A percentile compares a stretch with the other conserved stretches of the same genome.
phyloP scores from a whole-genome alignment of 1,140 invertebrate genomes.

The Phocides pigmalion region DNA sequence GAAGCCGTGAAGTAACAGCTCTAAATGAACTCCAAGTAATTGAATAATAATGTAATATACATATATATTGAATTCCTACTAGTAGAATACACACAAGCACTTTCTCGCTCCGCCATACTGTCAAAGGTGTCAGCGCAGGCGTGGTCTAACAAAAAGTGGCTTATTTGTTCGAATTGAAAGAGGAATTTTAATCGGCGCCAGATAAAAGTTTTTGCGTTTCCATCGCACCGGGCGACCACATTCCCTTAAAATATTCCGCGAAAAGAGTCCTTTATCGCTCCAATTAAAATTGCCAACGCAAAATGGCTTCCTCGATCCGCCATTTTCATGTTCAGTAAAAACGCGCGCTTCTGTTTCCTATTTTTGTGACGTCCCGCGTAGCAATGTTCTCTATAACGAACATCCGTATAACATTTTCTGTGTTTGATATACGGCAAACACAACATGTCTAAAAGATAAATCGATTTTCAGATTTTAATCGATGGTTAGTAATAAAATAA shows the following conservation, averaged over 20 bases:
- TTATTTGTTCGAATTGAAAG: conserved; percentile 74
- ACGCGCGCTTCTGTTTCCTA: conserved; percentile 30
- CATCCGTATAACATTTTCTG: no score
- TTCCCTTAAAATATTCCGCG: conserved; percentile 63
- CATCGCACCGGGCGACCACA: conserved; percentile 43
- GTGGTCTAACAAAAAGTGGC: conserved; percentile 65
- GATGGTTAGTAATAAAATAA: no score
- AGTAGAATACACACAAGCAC: background rate
- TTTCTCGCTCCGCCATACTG: conserved; percentile 2
- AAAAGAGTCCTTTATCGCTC: conserved; percentile 65
- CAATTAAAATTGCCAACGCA: conserved; percentile 78
- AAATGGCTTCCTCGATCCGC: conserved; percentile 74
- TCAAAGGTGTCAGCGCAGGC: conserved; percentile 52
- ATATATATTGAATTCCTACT: no score
- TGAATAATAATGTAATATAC: no score
- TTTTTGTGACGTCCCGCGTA: conserved; percentile 5
- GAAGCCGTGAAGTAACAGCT: no score
- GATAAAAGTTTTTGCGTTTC: conserved; percentile 69
- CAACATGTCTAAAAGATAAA: no score
- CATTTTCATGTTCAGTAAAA: conserved; percentile 64
- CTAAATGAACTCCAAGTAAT: no score
- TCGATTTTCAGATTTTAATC: no score
- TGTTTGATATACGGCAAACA: no score
- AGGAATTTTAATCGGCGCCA: conserved; percentile 73
- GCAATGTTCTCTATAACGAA: background rate